Percentiles rank a stretch among this genome's conserved stretches.
These are phyloP conservation scores for Chrysolina oricalcia DNA, from an alignment of 2,888 invertebrate genomes.

Conservation along the genomic window DNA sequence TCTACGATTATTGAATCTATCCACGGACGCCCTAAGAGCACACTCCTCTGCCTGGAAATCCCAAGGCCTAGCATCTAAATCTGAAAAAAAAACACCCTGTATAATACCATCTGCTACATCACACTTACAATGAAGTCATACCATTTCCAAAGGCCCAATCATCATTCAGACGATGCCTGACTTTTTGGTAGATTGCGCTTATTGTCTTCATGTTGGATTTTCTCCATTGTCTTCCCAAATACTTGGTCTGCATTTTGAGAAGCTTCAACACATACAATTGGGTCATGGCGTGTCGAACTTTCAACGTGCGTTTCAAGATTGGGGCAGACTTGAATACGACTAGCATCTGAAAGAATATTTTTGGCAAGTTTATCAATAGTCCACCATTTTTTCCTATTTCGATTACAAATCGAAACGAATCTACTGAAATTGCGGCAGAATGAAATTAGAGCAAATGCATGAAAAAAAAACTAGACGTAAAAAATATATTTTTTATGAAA, in stretches of 20 bases:
- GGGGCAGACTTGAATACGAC: constrained; percentile 99
- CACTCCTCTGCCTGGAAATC: constrained; percentile 99
- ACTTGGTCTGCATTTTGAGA: constrained; percentile 99
- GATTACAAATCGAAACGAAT: too few relatives aligned
- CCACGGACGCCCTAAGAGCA: constrained; percentile 92
- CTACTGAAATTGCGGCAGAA: too few relatives aligned
- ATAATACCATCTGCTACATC: constrained; percentile 10
- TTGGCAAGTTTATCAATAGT: background rate
- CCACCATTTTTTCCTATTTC: too few relatives aligned
- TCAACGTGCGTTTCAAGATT: constrained; percentile 96
- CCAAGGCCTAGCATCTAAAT: constrained; percentile 98
- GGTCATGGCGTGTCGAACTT: constrained; percentile 96
- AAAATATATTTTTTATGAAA: too few relatives aligned
- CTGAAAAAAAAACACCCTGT: constrained; percentile 68
- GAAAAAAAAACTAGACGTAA: too few relatives aligned
- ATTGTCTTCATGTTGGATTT: constrained; percentile 99
- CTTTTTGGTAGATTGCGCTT: constrained; percentile 98
- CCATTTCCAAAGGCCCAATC: constrained; percentile 99
- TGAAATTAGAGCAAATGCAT: too few relatives aligned
- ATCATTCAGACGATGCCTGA: constrained; percentile 95
- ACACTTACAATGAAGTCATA: constrained; percentile 60
- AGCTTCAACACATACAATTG: constrained; percentile 98
- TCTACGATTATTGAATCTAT: constrained; percentile 94
- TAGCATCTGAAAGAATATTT: constrained; percentile 80
- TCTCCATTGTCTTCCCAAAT: constrained; percentile 98